Conservation (phyloP, 2,797 vertebrate genomes). For the Varecia variegata region DNA sequence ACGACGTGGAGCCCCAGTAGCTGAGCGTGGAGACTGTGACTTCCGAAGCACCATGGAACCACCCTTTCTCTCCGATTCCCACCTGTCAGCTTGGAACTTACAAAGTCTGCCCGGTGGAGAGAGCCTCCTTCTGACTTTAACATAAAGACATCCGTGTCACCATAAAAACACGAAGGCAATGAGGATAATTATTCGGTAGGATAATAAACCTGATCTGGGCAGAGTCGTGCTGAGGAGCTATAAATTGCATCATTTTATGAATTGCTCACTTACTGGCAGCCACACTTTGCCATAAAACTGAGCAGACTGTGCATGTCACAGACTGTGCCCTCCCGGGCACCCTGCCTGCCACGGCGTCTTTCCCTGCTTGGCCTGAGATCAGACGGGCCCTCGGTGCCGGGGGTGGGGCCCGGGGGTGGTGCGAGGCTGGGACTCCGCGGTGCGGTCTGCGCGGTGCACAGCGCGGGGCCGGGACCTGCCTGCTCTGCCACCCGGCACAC, state of each 20-base stretch:
- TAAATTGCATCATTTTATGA: conserved; percentile 62
- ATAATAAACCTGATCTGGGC: conserved; percentile 64
- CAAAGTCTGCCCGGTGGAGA: not conserved
- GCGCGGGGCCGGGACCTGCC: too few relatives aligned
- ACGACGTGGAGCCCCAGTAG: not conserved
- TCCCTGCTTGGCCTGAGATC: not conserved
- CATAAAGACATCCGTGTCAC: conserved; percentile 22
- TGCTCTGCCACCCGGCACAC: too few relatives aligned
- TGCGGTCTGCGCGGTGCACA: not conserved
- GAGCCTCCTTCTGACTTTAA: not conserved
- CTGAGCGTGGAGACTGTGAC: rapidly evolving
- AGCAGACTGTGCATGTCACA: not conserved
- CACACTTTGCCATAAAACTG: not conserved
- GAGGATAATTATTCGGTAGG: conserved; percentile 62
- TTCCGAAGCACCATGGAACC: not conserved
- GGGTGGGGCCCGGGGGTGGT: too few relatives aligned
- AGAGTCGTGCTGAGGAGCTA: conserved; percentile 61
- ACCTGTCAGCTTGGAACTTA: not conserved
- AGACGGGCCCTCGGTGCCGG: not conserved
- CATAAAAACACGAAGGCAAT: conserved; percentile 45
- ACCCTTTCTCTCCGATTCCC: not conserved
- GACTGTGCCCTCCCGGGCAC: too few relatives aligned
- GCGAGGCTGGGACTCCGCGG: rapidly evolving
- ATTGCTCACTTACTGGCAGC: conserved; percentile 76
- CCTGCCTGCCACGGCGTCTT: not conserved